Base-by-base conservation (phyloP, 2,113 vertebrate genomes). In the Lathamus discolor region DNA sequence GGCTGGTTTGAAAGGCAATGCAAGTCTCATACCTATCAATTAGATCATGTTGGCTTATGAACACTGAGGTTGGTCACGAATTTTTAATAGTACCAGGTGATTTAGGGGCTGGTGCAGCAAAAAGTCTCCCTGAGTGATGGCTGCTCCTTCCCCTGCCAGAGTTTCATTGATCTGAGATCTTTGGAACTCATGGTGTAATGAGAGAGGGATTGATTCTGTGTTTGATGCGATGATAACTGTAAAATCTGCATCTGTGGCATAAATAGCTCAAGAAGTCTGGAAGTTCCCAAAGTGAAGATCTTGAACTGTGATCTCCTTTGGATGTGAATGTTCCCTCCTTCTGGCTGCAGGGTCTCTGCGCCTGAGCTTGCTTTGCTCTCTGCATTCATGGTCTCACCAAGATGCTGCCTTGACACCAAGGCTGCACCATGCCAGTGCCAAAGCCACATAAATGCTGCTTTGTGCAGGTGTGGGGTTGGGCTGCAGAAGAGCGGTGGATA, bases 361-460 rank as follows among this genome's bases (percentile, higher is more conserved):
- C 1, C 3, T 0, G 20, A 61, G 61, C 19, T 46, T 55, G 67
- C 31, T 75, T 61, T 37, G 48, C 35, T 49, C 18, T 23, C 35
- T 15, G 35, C 18, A 2, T 3, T 39, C 1, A 0, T 6, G 35
- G 20, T 33, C 54, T 54, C 4, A 0, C 33, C 4, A 31, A 41
- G 46, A 19, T 29, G 10, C 68, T 81, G 77, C 43, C 62, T 35
- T 8, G 54, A 49, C 43, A 54, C n/a, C 74, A 4, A 9, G 72
- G 41, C 10, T 0, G 6, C 33, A 44, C 55, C 0, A 33, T 27
- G 51, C 20, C 66, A 35, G 16, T 7, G 48, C 17, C 20, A 12
- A 44, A 46, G 43, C 80, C 44, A 4, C 0, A 0, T 29, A 27
- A 73, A 18, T 0, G 0, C 33, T 59, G 43, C 78, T 44, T 41